A percentile compares a stretch with the other conserved stretches of the same genome.
Evolutionary conservation across 2,797 vertebrate species (phyloP).

Genomic region (Gallinago stenura): DNA sequence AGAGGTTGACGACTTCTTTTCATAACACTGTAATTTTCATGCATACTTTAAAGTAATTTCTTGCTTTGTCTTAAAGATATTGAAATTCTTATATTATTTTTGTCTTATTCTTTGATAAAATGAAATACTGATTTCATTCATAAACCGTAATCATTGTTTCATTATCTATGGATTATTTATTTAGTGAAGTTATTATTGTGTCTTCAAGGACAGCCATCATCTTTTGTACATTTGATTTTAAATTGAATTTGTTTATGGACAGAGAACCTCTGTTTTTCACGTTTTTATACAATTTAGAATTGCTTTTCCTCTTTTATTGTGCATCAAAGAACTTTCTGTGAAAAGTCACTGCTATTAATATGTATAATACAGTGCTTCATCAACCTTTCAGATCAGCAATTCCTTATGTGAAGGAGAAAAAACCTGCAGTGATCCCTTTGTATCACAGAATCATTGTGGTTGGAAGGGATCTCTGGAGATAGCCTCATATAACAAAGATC

Average conservation of each 20-base stretch:
- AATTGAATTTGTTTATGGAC: neutral
- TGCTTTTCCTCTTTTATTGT: neutral
- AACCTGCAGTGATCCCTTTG: neutral
- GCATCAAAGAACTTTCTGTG: neutral
- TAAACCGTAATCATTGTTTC: neutral
- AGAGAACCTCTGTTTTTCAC: neutral
- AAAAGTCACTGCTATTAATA: neutral
- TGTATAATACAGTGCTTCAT: neutral
- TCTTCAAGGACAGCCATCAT: neutral
- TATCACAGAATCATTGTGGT: neutral
- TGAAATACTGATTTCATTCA: neutral
- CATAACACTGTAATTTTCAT: neutral
- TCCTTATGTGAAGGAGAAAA: neutral
- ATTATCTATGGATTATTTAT: neutral
- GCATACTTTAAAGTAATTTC: constrained; percentile 17
- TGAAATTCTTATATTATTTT: constrained; percentile 32
- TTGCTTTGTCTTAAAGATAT: constrained; percentile 21
- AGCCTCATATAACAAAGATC: neutral
- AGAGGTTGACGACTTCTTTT: constrained; percentile 20
- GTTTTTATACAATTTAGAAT: neutral
- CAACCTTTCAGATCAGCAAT: neutral
- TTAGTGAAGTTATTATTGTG: neutral
- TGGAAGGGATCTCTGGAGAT: neutral
- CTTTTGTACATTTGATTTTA: neutral
- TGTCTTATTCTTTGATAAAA: neutral